These are phyloP conservation scores for Lanius ludovicianus DNA, from an alignment of 2,113 vertebrate species.

Conservation along the genomic window DNA sequence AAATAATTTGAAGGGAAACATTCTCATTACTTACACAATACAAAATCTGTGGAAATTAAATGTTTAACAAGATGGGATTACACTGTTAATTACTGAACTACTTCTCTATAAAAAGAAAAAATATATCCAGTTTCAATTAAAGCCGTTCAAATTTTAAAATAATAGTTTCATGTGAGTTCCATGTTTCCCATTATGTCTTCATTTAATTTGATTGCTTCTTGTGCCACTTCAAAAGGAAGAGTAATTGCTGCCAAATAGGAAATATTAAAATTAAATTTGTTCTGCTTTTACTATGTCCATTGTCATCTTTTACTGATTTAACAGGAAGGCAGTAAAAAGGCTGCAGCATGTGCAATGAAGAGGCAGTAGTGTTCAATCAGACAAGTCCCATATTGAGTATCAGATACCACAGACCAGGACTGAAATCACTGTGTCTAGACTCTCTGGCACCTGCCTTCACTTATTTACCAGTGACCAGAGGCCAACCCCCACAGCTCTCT, in stretches of 20 bases:
- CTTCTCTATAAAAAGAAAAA: slow-evolving; percentile 70
- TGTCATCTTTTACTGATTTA: slow-evolving; percentile 87
- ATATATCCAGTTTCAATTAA: slow-evolving; percentile 74
- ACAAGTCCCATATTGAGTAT: slow-evolving; percentile 91
- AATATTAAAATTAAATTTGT: slow-evolving; percentile 84
- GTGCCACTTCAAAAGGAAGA: slow-evolving; percentile 77
- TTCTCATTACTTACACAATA: slow-evolving; percentile 11
- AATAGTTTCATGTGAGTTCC: slow-evolving; percentile 59
- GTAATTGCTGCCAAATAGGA: slow-evolving; percentile 80
- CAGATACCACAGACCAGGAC: slow-evolving; percentile 91
- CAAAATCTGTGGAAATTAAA: slow-evolving; percentile 61
- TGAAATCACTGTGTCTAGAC: slow-evolving; percentile 98
- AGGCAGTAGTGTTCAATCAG: slow-evolving; percentile 87
- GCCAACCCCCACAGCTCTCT: slow-evolving; percentile 81
- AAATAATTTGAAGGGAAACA: slow-evolving; percentile 39
- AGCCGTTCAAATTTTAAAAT: slow-evolving; percentile 69
- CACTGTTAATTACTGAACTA: slow-evolving; percentile 63
- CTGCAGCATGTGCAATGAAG: slow-evolving; percentile 79
- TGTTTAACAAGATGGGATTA: slow-evolving; percentile 60
- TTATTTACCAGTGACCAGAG: slow-evolving; percentile 94
- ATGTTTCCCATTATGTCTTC: slow-evolving; percentile 70
- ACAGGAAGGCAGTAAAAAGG: slow-evolving; percentile 87
- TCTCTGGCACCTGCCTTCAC: slow-evolving; percentile 99
- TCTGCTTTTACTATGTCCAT: slow-evolving; percentile 75
- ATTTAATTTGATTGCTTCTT: slow-evolving; percentile 77